phyloP scores from a whole-genome alignment of 2,113 vertebrate species.

The Phalacrocorax brasilianus region DNA sequence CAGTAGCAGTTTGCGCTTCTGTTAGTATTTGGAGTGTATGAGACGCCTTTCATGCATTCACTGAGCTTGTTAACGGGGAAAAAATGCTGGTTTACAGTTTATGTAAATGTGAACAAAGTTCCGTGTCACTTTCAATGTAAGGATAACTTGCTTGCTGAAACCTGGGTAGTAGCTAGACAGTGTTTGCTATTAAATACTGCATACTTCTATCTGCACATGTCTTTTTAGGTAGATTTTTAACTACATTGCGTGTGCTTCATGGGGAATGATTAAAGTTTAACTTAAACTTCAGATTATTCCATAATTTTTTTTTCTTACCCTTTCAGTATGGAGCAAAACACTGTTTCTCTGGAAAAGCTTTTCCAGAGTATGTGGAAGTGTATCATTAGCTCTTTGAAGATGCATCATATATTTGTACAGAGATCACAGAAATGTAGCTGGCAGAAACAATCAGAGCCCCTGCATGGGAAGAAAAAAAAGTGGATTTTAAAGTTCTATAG shows the following conservation, averaged over 20 bases:
- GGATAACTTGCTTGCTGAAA: background rate
- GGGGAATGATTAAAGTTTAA: background rate
- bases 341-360: background rate
- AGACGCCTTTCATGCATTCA: background rate
- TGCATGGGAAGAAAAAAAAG: background rate
- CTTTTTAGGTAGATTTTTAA: background rate
- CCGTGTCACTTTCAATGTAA: background rate
- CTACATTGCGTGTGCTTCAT: background rate
- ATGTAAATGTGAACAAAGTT: no score
- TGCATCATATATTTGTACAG: accelerated
- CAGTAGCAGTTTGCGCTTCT: background rate
- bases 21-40: background rate
- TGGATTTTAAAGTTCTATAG: background rate
- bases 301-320: background rate
- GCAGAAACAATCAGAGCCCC: background rate
- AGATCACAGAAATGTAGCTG: background rate
- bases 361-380: background rate
- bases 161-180: background rate
- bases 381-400: background rate
- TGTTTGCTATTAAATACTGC: background rate
- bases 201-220: background rate
- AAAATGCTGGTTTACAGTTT: background rate
- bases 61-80: background rate
- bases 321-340: background rate
- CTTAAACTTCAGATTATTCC: background rate